phyloP scores from a whole-genome alignment of 1,140 invertebrate genomes.

The Diuraphis noxia region DNA sequence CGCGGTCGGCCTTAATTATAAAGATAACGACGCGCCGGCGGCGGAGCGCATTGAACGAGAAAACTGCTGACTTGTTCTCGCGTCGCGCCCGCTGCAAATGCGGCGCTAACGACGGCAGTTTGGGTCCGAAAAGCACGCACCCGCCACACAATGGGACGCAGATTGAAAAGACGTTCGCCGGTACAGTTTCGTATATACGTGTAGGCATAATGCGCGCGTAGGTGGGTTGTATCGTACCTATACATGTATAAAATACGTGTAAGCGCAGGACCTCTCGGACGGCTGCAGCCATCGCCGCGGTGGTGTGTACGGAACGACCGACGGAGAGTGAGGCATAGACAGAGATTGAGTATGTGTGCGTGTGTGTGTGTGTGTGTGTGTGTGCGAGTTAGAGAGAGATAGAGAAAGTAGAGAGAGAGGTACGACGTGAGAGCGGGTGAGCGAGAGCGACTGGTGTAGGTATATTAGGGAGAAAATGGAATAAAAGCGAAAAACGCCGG shows the following conservation, averaged over 20 bases:
- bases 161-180: conserved; percentile 48
- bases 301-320: background rate
- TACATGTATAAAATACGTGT: background rate
- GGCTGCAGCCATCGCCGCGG: background rate
- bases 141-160: conserved; percentile 41
- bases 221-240: background rate
- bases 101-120: conserved; percentile 39
- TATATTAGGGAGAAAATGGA: conserved; percentile 51
- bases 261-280: background rate
- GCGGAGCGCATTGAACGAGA: conserved; percentile 6
- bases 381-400: no score
- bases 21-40: background rate
- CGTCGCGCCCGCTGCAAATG: background rate
- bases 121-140: conserved; percentile 38
- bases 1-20: conserved; percentile 38
- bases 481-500: conserved; percentile 29
- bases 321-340: no score
- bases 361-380: no score
- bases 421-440: background rate
- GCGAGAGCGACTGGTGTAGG: background rate
- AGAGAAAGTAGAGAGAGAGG: background rate
- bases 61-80: conserved; percentile 45
- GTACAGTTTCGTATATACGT: background rate
- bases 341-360: no score
- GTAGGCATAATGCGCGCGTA: background rate